Percentiles rank a stretch among this genome's conserved stretches.
These are phyloP conservation scores for Cerceris rybyensis DNA, from an alignment of 2,888 invertebrate species.

Conservation along the genomic window DNA sequence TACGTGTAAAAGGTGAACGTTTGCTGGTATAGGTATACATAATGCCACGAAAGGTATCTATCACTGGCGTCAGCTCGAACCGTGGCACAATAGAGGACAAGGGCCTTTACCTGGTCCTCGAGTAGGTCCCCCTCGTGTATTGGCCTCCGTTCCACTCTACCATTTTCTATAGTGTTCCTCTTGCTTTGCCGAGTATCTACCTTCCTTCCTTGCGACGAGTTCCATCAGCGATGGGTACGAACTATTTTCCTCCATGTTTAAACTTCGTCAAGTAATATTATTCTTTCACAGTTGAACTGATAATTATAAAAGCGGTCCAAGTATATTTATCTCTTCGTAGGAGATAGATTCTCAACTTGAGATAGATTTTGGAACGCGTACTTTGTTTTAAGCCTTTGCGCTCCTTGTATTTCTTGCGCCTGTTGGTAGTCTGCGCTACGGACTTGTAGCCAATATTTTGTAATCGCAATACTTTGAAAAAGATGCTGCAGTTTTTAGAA, in stretches of 20 bases:
- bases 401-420: too few species aligned
- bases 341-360: too few species aligned
- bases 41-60: slow-evolving; percentile 71
- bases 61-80: slow-evolving; percentile 77
- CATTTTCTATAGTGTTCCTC: slow-evolving; percentile 58
- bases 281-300: too few species aligned
- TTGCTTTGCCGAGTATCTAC: slow-evolving; percentile 44
- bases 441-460: too few species aligned
- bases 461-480: too few species aligned
- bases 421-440: too few species aligned
- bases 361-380: too few species aligned
- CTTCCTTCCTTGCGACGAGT: slow-evolving; percentile 17
- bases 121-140: slow-evolving; percentile 37
- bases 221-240: slow-evolving; percentile 33
- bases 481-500: too few species aligned
- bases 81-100: slow-evolving; percentile 75
- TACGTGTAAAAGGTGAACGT: slow-evolving; percentile 41
- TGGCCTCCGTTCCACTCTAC: slow-evolving; percentile 53
- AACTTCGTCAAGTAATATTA: neutral
- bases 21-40: slow-evolving; percentile 41
- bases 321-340: too few species aligned
- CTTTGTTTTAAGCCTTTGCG: too few species aligned
- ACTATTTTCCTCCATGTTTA: slow-evolving; percentile 7
- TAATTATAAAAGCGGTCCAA: too few species aligned
- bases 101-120: slow-evolving; percentile 68